Evolutionary conservation across 1,140 invertebrate genomes (phyloP), one percentile per base, ranked within the genome.

Genomic region (Polypedilum pembai): DNA sequence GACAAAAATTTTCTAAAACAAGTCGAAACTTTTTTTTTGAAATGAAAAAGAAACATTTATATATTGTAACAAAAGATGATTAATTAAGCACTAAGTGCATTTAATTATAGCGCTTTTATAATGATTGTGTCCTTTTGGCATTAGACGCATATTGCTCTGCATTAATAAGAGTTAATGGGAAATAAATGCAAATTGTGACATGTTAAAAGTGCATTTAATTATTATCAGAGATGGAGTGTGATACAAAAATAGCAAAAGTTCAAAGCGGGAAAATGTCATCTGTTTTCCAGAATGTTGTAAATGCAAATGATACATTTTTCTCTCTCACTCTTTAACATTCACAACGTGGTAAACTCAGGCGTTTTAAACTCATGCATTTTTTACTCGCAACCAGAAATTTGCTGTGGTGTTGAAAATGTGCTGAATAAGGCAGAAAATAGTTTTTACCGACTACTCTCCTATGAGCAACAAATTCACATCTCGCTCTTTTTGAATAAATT

Each of bases 221-320:
- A 56, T 56, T 56, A 56, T 56, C 45, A 56, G 45, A 56, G 12
- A 12, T n/a, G 8, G 8, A 33, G 24, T 33, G 24, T 33, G 24
- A 33, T 33, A 56, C n/a, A 56, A 56, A 56, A 56, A 56, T 56
- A 56, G 45, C 45, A 56, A 56, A n/a, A n/a, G 45, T 56, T 12
- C n/a, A n/a, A 56, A 33, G n/a, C 45, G 12, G 5, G 45, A 56
- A 56, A 56, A 56, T 56, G 45, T 56, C 45, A 56, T 56, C 45
- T 56, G 45, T n/a, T 56, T n/a, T n/a, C 45, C 12, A n/a, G n/a
- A 56, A 56, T 56, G 45, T 56, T 56, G 45, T 56, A 56, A 56
- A 56, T 56, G 45, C 45, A 56, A 56, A 56, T 56, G 45, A 56
- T 12, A 15, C 45, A n/a, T 8, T n/a, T n/a, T 15, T 12, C 45